Percentiles rank a stretch among this genome's conserved stretches.
phyloP scores from a whole-genome alignment of 2,113 vertebrate genomes.

The Gymnogyps californianus region DNA sequence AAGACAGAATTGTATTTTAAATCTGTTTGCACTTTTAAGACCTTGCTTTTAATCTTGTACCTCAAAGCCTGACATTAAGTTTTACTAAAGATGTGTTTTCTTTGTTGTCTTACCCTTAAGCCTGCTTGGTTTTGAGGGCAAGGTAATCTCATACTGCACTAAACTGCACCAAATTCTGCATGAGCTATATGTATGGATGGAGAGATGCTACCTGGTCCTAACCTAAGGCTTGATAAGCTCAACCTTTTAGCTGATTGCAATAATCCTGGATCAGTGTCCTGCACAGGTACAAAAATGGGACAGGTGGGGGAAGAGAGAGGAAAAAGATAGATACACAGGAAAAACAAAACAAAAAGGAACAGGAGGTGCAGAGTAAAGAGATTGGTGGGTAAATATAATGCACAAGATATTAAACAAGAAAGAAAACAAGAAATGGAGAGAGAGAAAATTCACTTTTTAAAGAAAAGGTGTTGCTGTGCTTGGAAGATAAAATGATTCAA shows the following conservation, averaged over 20 bases:
- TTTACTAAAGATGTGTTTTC: background rate
- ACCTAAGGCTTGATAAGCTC: background rate
- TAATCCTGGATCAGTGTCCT: background rate
- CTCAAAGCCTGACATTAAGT: background rate
- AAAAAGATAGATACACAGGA: background rate
- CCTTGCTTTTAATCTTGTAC: background rate
- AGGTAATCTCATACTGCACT: background rate
- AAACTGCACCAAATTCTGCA: background rate
- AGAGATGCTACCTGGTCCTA: background rate
- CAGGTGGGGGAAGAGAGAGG: background rate
- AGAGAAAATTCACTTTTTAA: conserved; percentile 4
- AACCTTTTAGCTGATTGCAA: background rate
- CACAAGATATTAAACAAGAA: background rate
- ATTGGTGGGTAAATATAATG: background rate
- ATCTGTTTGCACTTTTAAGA: background rate
- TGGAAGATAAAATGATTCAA: conserved; percentile 57
- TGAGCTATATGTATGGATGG: background rate
- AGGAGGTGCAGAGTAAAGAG: background rate
- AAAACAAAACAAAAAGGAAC: background rate
- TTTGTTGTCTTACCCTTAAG: background rate
- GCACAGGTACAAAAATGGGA: background rate
- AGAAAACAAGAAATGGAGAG: background rate
- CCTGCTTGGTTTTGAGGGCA: background rate
- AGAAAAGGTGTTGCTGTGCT: conserved; percentile 13
- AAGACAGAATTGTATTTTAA: background rate